phyloP scores from a whole-genome alignment of 2,888 invertebrate species.

The Macrophya alboannulata region DNA sequence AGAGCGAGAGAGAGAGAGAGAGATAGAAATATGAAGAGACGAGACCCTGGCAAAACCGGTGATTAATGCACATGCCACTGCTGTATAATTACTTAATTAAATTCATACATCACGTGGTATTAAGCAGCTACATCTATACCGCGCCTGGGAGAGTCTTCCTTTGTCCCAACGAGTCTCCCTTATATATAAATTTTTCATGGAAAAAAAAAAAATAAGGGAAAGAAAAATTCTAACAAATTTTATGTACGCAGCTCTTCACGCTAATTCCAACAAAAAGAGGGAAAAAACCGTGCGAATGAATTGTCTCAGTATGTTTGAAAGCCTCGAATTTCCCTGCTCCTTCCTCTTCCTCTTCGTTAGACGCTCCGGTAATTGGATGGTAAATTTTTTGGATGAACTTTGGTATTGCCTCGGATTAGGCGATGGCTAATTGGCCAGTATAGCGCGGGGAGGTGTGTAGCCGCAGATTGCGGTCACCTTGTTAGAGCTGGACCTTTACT shows the following conservation, averaged over 20 bases:
- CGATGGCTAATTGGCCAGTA: conserved; percentile 70
- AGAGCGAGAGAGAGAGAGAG: neutral
- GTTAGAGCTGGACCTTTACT: conserved; percentile 63
- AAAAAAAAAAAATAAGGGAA: neutral
- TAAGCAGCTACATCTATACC: conserved; percentile 60
- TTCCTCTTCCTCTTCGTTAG: neutral
- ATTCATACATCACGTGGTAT: conserved; percentile 73
- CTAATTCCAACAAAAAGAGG: neutral
- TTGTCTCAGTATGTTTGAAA: neutral
- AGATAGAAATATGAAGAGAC: no score
- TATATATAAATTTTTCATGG: neutral
- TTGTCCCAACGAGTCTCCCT: neutral
- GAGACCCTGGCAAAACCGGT: conserved; percentile 55
- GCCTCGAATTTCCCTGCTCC: neutral
- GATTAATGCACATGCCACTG: conserved; percentile 68
- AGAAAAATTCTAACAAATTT: neutral
- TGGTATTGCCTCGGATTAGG: conserved; percentile 65
- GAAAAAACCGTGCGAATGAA: neutral
- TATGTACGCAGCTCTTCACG: neutral
- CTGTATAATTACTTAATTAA: conserved; percentile 75
- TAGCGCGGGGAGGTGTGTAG: conserved; percentile 45
- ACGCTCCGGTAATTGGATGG: conserved; percentile 13
- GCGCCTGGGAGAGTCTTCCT: neutral
- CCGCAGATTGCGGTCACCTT: conserved; percentile 69
- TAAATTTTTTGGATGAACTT: neutral